phyloP scores from a whole-genome alignment of 1,140 invertebrate genomes.

The Pectinophora gossypiella region DNA sequence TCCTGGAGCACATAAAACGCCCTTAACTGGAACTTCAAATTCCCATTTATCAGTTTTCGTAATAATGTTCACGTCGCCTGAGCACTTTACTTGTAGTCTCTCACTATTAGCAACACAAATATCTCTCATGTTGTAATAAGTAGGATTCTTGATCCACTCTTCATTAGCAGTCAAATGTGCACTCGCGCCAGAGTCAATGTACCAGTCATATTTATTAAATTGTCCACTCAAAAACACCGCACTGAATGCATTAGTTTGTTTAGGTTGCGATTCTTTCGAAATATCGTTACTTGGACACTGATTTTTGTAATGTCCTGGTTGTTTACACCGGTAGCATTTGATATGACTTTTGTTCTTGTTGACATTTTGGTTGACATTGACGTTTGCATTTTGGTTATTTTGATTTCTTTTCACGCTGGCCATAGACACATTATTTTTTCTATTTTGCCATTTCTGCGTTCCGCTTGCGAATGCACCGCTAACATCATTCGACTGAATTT shows the following conservation, averaged over 20 bases:
- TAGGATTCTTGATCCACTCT: conserved; percentile 18
- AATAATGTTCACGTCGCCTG: conserved; percentile 27
- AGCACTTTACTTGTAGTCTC: conserved; percentile 28
- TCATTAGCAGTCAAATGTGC: conserved; percentile 21
- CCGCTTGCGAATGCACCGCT: not conserved
- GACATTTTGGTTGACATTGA: not conserved
- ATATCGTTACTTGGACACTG: conserved; percentile 8
- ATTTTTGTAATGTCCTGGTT: conserved; percentile 11
- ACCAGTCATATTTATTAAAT: conserved; percentile 25
- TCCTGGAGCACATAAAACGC: too few relatives aligned
- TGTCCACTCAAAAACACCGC: conserved; percentile 14
- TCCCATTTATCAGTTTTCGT: conserved; percentile 11
- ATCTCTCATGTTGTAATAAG: conserved; percentile 22
- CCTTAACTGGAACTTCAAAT: conserved; percentile 12
- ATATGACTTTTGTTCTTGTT: conserved; percentile 5
- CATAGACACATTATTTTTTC: not conserved
- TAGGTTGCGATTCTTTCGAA: conserved; percentile 4
- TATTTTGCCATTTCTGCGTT: not conserved
- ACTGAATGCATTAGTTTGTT: conserved; percentile 21
- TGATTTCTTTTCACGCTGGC: not conserved
- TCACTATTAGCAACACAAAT: conserved; percentile 37
- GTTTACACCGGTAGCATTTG: conserved; percentile 15
- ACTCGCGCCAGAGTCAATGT: conserved; percentile 30
- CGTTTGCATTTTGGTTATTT: not conserved
- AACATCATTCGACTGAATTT: too few relatives aligned